Percentiles rank a stretch among this genome's conserved stretches.
These are phyloP conservation scores for Drosophila burlai DNA, from an alignment of 1,140 invertebrate species.

Conservation along the genomic window DNA sequence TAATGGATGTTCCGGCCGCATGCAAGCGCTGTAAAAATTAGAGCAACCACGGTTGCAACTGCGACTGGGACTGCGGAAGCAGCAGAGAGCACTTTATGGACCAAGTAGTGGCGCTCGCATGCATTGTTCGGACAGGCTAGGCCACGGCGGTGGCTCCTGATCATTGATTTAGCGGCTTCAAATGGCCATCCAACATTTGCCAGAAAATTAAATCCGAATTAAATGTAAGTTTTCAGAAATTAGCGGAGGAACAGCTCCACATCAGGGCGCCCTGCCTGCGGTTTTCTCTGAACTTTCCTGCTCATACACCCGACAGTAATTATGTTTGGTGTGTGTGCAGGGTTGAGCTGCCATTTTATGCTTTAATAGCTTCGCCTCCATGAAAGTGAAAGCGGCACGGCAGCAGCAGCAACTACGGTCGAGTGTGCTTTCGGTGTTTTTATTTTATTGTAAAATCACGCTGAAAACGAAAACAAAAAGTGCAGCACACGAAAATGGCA, in stretches of 20 bases:
- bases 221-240: constrained; percentile 19
- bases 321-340: constrained; percentile 31
- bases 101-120: constrained; percentile 21
- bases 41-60: constrained; percentile 45
- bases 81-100: constrained; percentile 37
- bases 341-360: constrained; percentile 48
- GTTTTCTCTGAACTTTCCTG: constrained; percentile 38
- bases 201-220: constrained; percentile 7
- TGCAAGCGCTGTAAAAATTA: constrained; percentile 67
- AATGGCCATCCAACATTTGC: not conserved
- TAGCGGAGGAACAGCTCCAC: constrained; percentile 26
- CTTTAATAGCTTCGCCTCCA: constrained; percentile 66
- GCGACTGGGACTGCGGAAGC: constrained; percentile 35
- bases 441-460: constrained; percentile 64
- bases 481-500: constrained; percentile 52
- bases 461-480: constrained; percentile 58
- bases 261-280: constrained; percentile 15
- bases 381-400: constrained; percentile 63
- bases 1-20: constrained; percentile 74
- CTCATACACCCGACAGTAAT: constrained; percentile 45
- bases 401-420: constrained; percentile 43
- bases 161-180: not conserved
- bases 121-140: constrained; percentile 6
- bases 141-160: not conserved
- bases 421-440: constrained; percentile 28